A percentile compares a stretch with the other conserved stretches of the same genome.
Evolutionary conservation across 2,888 invertebrate genomes (phyloP).

Genomic region (Epirrhoe alternata): DNA sequence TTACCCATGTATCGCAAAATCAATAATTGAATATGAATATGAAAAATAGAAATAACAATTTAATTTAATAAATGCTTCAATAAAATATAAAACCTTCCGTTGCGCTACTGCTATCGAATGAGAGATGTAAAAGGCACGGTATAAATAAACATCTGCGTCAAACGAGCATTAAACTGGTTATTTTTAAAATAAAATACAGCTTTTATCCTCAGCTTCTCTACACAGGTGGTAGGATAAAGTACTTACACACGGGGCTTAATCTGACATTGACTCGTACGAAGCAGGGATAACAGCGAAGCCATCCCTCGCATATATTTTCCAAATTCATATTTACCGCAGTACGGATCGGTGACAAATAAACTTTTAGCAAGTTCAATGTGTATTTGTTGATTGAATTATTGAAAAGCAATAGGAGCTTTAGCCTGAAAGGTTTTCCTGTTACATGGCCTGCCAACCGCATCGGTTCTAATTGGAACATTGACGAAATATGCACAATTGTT

Average conservation of each 20-base stretch:
- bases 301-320: slow-evolving; percentile 38
- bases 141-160: slow-evolving; percentile 33
- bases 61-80: slow-evolving; percentile 19
- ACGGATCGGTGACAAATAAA: slow-evolving; percentile 34
- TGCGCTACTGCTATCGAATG: slow-evolving; percentile 16
- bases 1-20: too few species aligned
- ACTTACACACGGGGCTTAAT: slow-evolving; percentile 60
- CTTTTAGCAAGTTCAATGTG: slow-evolving; percentile 23
- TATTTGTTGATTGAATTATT: slow-evolving; percentile 21
- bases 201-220: slow-evolving; percentile 46
- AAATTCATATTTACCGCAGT: slow-evolving; percentile 40
- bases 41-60: slow-evolving; percentile 28
- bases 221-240: slow-evolving; percentile 65
- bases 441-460: slow-evolving; percentile 2
- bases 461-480: slow-evolving; percentile 11
- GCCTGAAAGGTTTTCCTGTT: slow-evolving; percentile 4
- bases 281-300: slow-evolving; percentile 49
- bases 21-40: too few species aligned
- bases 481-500: slow-evolving; percentile 18
- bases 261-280: slow-evolving; percentile 59
- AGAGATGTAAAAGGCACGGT: slow-evolving; percentile 27
- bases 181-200: slow-evolving; percentile 49
- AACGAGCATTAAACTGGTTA: slow-evolving; percentile 39
- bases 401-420: slow-evolving; percentile 11
- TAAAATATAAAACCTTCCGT: slow-evolving; percentile 23